Conservation (phyloP, 1,140 invertebrate species). For the Ganaspis sp. region DNA sequence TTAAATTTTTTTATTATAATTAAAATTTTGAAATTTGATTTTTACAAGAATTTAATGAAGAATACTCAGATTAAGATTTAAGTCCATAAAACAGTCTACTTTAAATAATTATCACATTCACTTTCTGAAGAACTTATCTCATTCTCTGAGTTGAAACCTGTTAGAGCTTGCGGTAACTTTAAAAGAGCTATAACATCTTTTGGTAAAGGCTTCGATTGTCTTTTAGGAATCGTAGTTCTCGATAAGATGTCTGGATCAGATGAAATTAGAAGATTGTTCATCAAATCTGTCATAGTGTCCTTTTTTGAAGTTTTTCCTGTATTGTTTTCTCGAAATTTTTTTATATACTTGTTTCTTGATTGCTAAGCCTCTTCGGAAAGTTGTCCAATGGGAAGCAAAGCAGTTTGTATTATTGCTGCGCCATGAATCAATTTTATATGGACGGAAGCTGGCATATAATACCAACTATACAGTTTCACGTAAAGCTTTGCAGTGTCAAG, state of each 20-base stretch:
- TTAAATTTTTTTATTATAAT: no score
- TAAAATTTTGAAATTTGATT: no score
- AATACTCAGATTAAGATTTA: no score
- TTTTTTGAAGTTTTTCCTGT: conserved; percentile 34
- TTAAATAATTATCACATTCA: no score
- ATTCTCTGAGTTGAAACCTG: no score
- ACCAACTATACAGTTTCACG: conserved; percentile 44
- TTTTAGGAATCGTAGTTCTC: no score
- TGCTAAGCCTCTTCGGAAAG: conserved; percentile 48
- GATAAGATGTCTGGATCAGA: conserved; percentile 46
- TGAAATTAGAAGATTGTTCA: conserved; percentile 32
- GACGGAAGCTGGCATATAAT: conserved; percentile 48
- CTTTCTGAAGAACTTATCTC: no score
- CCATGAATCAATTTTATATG: conserved; percentile 62
- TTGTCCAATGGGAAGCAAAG: conserved; percentile 31
- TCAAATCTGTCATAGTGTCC: conserved; percentile 39
- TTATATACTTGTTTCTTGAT: conserved; percentile 42
- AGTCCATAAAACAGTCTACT: no score
- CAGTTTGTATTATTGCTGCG: background rate
- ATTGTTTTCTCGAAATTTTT: conserved; percentile 33
- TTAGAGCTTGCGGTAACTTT: no score
- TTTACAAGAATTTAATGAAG: no score
- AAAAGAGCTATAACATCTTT: no score
- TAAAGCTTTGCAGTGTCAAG: conserved; percentile 51
- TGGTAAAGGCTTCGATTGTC: no score